Conservation (phyloP, 2,888 invertebrate species). For the Eutolmus rufibarbis region DNA sequence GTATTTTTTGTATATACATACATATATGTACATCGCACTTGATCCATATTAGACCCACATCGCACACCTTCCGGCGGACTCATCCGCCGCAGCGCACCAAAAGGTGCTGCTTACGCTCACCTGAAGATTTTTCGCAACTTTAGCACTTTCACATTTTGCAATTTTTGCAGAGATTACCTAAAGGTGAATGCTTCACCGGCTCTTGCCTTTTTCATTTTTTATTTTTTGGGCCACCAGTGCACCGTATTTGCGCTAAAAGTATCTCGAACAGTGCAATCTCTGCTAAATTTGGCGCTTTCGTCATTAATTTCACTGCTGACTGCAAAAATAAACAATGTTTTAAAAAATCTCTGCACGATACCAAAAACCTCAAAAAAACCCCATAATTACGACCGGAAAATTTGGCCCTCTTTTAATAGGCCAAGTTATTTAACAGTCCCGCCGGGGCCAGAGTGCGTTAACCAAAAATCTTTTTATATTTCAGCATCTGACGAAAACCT, state of each 20-base stretch:
- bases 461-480: background rate
- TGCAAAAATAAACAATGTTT: background rate
- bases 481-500: background rate
- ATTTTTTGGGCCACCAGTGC: background rate
- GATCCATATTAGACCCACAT: background rate
- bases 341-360: background rate
- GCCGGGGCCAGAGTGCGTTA: background rate
- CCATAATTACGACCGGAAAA: background rate
- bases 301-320: background rate
- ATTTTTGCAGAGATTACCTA: background rate
- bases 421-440: background rate
- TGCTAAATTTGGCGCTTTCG: background rate
- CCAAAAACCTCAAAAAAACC: background rate
- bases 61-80: background rate
- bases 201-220: background rate
- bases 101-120: background rate
- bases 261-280: background rate
- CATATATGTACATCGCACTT: background rate
- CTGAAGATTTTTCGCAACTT: background rate
- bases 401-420: background rate
- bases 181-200: background rate
- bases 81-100: background rate
- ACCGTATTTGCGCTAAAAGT: background rate
- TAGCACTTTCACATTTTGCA: background rate
- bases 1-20: background rate